Base-by-base conservation (phyloP, 2,113 vertebrate genomes). In the Pholis gunnellus region DNA sequence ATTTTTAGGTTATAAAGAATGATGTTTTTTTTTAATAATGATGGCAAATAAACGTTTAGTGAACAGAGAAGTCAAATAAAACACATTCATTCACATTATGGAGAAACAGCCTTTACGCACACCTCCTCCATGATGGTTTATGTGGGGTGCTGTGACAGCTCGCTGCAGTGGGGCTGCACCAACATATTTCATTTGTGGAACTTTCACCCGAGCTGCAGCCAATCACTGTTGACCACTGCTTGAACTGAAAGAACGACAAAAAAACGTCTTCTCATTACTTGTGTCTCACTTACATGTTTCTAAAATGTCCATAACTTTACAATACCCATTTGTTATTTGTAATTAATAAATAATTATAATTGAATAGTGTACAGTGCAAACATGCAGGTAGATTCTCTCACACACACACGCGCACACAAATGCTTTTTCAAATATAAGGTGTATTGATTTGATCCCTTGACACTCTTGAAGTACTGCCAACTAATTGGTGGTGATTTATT, bases 401-500 rank as follows among this genome's bases (percentile, higher is more conserved):
- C 52, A n/a, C 52, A 25, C 52, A n/a, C 52, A 25, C 1, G 11
- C 31, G 5, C 61, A 25, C 8, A 36, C 44, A 10, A 0, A 38
- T 2, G 1, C 42, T 36, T 56, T 46, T 34, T 69, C 52, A 29
- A 54, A 31, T 57, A 38, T 38, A 20, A 20, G 13, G 3, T 31
- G 14, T 2, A 61, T 48, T 17, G 25, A 54, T 69, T 31, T 50
- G 6, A 0, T 5, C 29, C 25, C 54, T 5, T 36, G 29, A 56
- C 50, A 36, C 25, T 40, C 1, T 38, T 76, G 71, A 38, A 75
- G 17, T 42, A 4, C 4, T 59, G 14, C 13, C 46, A 59, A 29
- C 4, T 27, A n/a, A 52, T 78, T 36, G 46, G 18, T 0, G 11
- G 25, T 76, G 72, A 72, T 79, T 79, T 11, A 63, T 57, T 38